Percentiles rank a stretch among this genome's conserved stretches.
Evolutionary conservation across 2,888 invertebrate species (phyloP).

Genomic region (Biston betularia): DNA sequence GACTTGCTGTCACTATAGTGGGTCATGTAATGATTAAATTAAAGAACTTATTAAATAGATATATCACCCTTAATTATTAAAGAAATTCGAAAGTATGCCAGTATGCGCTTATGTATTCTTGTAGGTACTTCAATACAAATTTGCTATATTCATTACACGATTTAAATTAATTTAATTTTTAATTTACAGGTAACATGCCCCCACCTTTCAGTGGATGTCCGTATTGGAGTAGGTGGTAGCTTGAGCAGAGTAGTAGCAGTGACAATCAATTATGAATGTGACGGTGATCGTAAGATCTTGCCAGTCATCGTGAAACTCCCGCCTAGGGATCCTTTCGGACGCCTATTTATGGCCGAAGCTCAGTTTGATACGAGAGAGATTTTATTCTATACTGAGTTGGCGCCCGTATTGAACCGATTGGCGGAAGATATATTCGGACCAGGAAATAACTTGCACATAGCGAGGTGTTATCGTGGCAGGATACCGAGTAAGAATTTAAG

Average conservation of each 20-base stretch:
- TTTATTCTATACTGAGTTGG: conserved; percentile 92
- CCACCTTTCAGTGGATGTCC: conserved; percentile 75
- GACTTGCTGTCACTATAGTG: neutral
- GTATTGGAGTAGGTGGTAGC: conserved; percentile 89
- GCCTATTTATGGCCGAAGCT: conserved; percentile 93
- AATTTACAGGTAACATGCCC: conserved; percentile 16
- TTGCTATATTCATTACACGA: too few species aligned
- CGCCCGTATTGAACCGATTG: conserved; percentile 90
- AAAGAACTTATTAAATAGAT: too few species aligned
- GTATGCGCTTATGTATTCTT: neutral
- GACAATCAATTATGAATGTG: conserved; percentile 87
- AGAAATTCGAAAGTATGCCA: neutral
- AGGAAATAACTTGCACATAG: conserved; percentile 76
- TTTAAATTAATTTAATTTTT: too few species aligned
- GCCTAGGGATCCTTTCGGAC: conserved; percentile 92
- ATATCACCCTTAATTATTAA: too few species aligned
- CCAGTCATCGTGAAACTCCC: conserved; percentile 91
- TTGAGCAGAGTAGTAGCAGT: conserved; percentile 93
- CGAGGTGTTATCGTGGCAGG: conserved; percentile 72
- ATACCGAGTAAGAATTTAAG: conserved; percentile 74
- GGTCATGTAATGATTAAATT: too few species aligned
- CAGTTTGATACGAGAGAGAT: conserved; percentile 94
- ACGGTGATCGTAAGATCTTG: conserved; percentile 66
- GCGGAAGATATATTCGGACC: conserved; percentile 85
- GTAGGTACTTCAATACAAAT: neutral